These are phyloP conservation scores for Ornithoptera priamus DNA, from an alignment of 2,888 invertebrate genomes.

Conservation along the genomic window DNA sequence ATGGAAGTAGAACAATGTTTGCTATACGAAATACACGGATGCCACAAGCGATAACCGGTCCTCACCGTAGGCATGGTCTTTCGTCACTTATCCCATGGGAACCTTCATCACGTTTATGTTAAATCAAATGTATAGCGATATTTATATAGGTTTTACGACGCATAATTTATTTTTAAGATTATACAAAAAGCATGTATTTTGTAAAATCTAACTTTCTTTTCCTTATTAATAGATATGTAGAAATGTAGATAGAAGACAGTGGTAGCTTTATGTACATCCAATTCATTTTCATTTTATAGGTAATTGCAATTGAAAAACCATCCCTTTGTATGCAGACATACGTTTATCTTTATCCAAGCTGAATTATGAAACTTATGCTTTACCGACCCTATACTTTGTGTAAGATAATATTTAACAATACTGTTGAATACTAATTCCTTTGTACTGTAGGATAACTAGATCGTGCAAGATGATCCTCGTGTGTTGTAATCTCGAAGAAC, in stretches of 20 bases:
- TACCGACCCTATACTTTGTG: conserved; percentile 33
- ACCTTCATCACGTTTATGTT: conserved; percentile 36
- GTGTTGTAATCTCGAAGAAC: conserved; percentile 72
- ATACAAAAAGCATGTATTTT: conserved; percentile 46
- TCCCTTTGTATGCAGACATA: conserved; percentile 9
- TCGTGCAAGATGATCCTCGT: conserved; percentile 52
- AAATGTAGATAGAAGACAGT: conserved; percentile 77
- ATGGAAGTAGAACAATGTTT: conserved; percentile 21
- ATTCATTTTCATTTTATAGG: conserved; percentile 34
- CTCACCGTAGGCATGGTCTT: conserved; percentile 11
- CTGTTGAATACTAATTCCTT: conserved; percentile 41
- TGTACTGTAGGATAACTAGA: conserved; percentile 45
- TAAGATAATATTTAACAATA: conserved; percentile 34
- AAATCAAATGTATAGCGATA: conserved; percentile 47
- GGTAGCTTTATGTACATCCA: conserved; percentile 48
- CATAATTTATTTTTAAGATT: conserved; percentile 66
- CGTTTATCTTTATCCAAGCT: conserved; percentile 24
- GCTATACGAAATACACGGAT: conserved; percentile 7
- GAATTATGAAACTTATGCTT: conserved; percentile 34
- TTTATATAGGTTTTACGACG: conserved; percentile 51
- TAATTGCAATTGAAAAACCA: conserved; percentile 27
- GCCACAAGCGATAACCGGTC: conserved; percentile 3
- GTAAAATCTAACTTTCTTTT: conserved; percentile 48
- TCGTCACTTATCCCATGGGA: conserved; percentile 20
- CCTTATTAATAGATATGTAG: conserved; percentile 62